A percentile compares a stretch with the other conserved stretches of the same genome.
Conservation (phyloP, 2,113 vertebrate genomes). For the Symphodus melops region DNA sequence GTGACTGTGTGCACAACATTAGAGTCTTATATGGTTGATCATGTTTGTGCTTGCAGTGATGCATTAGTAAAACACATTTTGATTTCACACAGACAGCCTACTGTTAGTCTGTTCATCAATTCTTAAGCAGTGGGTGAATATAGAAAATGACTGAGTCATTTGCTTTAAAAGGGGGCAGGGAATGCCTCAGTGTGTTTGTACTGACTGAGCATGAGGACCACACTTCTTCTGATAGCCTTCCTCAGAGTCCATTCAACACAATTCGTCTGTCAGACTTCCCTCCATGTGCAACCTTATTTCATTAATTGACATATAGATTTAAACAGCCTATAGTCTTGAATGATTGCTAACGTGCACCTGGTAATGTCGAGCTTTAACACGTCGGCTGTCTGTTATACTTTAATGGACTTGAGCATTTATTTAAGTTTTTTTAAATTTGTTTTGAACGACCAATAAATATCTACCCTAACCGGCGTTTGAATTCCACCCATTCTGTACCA, state of each 20-base stretch:
- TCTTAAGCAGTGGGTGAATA: conserved; percentile 43
- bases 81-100: conserved; percentile 34
- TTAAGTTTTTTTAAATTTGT: not conserved
- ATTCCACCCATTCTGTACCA: too few relatives aligned
- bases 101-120: conserved; percentile 50
- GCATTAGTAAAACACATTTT: conserved; percentile 54
- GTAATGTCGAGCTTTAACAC: too few relatives aligned
- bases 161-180: conserved; percentile 20
- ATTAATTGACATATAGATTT: not conserved
- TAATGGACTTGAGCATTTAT: not conserved
- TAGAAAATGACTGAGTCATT: conserved; percentile 34
- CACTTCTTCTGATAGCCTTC: not conserved
- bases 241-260: not conserved
- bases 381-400: not conserved
- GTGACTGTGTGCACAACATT: not conserved
- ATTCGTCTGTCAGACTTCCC: not conserved
- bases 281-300: not conserved
- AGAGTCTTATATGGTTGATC: not conserved
- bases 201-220: conserved; percentile 6
- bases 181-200: conserved; percentile 4
- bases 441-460: not conserved
- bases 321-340: not conserved
- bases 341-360: not conserved
- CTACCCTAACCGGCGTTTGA: not conserved
- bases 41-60: conserved; percentile 26